Evolutionary conservation across 1,140 invertebrate genomes (phyloP).

Genomic region (Limonius californicus): DNA sequence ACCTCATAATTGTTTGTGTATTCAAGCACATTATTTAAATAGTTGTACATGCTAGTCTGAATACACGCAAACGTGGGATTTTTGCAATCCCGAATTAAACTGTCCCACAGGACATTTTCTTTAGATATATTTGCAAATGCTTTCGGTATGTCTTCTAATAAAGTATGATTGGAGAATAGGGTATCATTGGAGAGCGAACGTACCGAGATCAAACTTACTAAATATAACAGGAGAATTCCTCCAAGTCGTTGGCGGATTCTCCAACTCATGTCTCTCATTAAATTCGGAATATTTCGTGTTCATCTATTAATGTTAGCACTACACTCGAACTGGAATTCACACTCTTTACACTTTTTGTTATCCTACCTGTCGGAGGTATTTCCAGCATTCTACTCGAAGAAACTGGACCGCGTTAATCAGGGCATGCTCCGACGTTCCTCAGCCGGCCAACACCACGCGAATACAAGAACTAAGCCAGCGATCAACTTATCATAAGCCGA

Average conservation of each 20-base stretch:
- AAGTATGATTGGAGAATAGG: not conserved
- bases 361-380: not conserved
- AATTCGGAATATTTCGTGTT: not conserved
- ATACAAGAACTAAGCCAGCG: conserved; percentile 24
- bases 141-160: not conserved
- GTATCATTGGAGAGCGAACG: not conserved
- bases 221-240: not conserved
- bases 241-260: not conserved
- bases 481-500: conserved; percentile 35
- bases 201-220: not conserved
- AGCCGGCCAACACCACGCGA: conserved; percentile 24
- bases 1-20: conserved; percentile 63
- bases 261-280: not conserved
- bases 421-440: conserved; percentile 29
- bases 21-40: conserved; percentile 61
- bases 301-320: not conserved
- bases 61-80: conserved; percentile 67
- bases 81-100: conserved; percentile 62
- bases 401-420: conserved; percentile 31
- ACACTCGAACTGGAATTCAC: not conserved
- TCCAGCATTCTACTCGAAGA: conserved; percentile 4
- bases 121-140: not conserved
- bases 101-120: not conserved
- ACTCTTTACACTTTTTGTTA: not conserved
- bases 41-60: conserved; percentile 69